Base-by-base conservation (phyloP, 35 echinoderm and acorn worm species). In the Heliocidaris erythrogramma region DNA sequence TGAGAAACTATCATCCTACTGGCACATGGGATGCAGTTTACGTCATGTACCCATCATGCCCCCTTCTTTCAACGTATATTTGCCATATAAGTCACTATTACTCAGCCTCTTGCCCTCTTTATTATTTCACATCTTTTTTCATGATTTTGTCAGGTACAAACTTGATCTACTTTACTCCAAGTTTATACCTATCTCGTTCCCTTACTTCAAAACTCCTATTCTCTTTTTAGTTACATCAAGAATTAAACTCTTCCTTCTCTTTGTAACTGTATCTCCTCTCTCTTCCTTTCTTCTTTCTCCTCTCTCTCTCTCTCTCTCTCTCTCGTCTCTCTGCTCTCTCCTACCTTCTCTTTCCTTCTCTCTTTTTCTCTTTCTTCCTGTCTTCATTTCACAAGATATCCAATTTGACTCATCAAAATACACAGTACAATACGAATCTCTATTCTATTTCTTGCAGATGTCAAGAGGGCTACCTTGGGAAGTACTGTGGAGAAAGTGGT, bases 401-500 rank as follows among this genome's bases (percentile, higher is more conserved):
- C 21, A 17, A 31, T 96, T 5, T 21, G 9, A 42, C 14, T n/a
- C 69, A 84, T 13, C 13, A 53, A 13, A n/a, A 78, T 78, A 5
- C 12, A 52, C 49, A 8, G 49, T 21, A 27, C 0, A 42, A 78
- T 78, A 21, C 31, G 94, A 86, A 2, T 88, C 48, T 95, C 2
- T 90, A 30, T 94, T 13, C 32, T 94, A 88, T 92, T 30, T 94
- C 14, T 88, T 93, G 7, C 49, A 97, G 97, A 47, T 98, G 97
- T 94, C 47, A 31, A 48, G 89, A 90, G 53, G 96, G 98, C 2
- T 98, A 56, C 86, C 49, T 85, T 12, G 97, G 95, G 13, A 32
- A 59, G 59, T 89, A 93, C 32, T 98, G 97, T 96, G 95, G 86
- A 71, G 91, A 98, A 29, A 96, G 95, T 95, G 97, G 97, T 98